Base-by-base conservation (phyloP, 2,797 vertebrate genomes). In the Harpagifer antarcticus region DNA sequence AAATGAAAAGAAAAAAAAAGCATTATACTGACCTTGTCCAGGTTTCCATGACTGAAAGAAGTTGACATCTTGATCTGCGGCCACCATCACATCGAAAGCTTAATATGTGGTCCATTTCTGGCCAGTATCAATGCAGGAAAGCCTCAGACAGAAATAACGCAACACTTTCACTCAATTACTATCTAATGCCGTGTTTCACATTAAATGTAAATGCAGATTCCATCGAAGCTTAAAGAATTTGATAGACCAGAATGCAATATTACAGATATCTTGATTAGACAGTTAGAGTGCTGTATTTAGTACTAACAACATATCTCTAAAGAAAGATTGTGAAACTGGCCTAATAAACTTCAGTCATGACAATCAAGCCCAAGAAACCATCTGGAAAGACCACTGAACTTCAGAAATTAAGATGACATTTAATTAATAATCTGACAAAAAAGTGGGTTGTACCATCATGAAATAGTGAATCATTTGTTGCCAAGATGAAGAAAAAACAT, bases 351-450 rank as follows among this genome's bases (percentile, higher is more conserved):
- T 50, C 3, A 19, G 37, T 47, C 13, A 58, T n/a, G 37, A 59
- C 15, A 72, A 19, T 72, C 37, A 15, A 43, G 19, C n/a, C 19
- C 63, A 74, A 70, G 67, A 50, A 78, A 61, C 66, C 58, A 84
- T 17, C 65, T 67, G 55, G 72, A 81, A 70, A 76, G 55, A 75
- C 71, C 62, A 82, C 40, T 67, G 59, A 5, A 55, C 56, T 72
- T 79, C 55, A 84, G 48, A 79, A 72, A 58, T 58, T 33, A 74
- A 59, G 72, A 65, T 78, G 44, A 71, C 62, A 84, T 82, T 71
- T 71, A 77, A 77, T 65, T 31, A 56, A 70, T 74, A 48, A 66
- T 60, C 63, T 17, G 61, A 74, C 61, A 60, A 63, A 65, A 56
- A 64, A 48, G 17, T 73, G 67, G 57, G 17, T 66, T 70, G 27